Evolutionary conservation across 2,113 vertebrate genomes (phyloP).

Genomic region (Pipa parva): DNA sequence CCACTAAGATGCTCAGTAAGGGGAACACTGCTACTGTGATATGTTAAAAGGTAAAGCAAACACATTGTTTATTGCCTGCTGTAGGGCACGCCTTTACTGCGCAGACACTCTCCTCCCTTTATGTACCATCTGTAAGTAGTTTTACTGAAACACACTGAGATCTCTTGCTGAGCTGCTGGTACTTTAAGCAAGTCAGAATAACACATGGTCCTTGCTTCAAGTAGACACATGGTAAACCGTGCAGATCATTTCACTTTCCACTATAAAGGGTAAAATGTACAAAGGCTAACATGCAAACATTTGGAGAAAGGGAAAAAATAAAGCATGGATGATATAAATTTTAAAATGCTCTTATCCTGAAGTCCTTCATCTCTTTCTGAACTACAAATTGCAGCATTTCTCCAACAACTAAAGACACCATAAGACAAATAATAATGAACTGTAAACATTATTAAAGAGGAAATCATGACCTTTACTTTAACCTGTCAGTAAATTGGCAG

Average conservation of each 20-base stretch:
- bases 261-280: slow-evolving; percentile 1
- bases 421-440: too few relatives aligned
- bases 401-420: too few relatives aligned
- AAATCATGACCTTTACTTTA: background rate
- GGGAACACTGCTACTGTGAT: slow-evolving; percentile 23
- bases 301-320: background rate
- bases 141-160: slow-evolving; percentile 20
- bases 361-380: background rate
- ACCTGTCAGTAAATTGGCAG: background rate
- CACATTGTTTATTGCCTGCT: slow-evolving; percentile 30
- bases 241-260: background rate
- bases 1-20: slow-evolving; percentile 12
- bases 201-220: slow-evolving; percentile 18
- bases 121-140: slow-evolving; percentile 36
- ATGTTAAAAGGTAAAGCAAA: slow-evolving; percentile 11
- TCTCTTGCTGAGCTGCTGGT: slow-evolving; percentile 28
- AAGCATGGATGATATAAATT: background rate
- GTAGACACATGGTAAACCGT: background rate
- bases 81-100: slow-evolving; percentile 13
- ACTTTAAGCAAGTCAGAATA: slow-evolving; percentile 23
- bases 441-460: too few relatives aligned
- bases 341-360: background rate
- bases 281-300: background rate
- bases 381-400: background rate
- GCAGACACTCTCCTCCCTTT: slow-evolving; percentile 22